Evolutionary conservation across 2,888 invertebrate genomes (phyloP).

Genomic region (Drosophila falleni): DNA sequence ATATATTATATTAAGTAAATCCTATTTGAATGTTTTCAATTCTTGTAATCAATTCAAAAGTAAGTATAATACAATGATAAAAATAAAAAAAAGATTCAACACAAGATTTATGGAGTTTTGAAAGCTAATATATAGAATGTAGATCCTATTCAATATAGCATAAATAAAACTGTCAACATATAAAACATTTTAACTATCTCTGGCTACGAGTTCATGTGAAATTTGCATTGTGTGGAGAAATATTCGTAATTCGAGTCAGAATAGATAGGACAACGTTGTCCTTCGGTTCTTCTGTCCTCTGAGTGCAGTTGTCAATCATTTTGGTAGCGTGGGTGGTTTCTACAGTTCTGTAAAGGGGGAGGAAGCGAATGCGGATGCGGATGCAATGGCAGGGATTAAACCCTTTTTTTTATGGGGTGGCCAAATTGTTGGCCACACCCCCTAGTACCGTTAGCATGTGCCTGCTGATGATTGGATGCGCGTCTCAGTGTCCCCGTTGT

Average conservation of each 20-base stretch:
- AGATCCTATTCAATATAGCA: too few relatives aligned
- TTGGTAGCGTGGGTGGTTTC: neutral
- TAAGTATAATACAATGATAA: too few relatives aligned
- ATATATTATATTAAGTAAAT: too few relatives aligned
- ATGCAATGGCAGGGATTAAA: conserved; percentile 18
- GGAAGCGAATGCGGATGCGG: neutral
- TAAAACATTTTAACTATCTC: neutral
- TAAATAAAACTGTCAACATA: too few relatives aligned
- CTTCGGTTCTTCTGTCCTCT: conserved; percentile 3
- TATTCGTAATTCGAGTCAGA: conserved; percentile 5
- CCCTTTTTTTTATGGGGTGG: conserved; percentile 37
- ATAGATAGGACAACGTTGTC: conserved; percentile 16
- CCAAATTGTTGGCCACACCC: conserved; percentile 69
- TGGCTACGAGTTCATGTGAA: conserved; percentile 1
- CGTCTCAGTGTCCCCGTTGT: conserved; percentile 39
- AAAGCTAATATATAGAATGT: too few relatives aligned
- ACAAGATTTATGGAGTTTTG: too few relatives aligned
- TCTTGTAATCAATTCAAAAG: too few relatives aligned
- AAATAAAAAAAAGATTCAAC: too few relatives aligned
- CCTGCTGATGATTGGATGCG: conserved; percentile 74
- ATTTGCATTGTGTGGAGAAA: conserved; percentile 4
- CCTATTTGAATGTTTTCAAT: too few relatives aligned
- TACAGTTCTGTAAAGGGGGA: neutral
- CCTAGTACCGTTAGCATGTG: conserved; percentile 60
- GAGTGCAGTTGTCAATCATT: conserved; percentile 59